Base-by-base conservation (phyloP, 2,888 invertebrate genomes). In the Chrysolina haemoptera region DNA sequence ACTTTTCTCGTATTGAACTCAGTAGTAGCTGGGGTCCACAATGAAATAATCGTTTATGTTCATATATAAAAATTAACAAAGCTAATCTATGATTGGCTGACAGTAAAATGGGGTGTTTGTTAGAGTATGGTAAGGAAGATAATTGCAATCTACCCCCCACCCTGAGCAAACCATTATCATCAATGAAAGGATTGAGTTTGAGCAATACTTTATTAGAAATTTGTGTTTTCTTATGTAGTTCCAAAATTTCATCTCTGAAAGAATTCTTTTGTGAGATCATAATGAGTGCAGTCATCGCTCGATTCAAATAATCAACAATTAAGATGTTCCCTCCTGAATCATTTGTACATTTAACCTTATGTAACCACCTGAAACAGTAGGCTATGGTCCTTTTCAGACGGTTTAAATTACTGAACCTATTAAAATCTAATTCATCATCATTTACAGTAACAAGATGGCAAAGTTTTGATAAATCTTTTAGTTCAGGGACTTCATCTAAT, bases 51-150 rank as follows among this genome's bases (percentile, higher is more conserved):
- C 22, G 8, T 27, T 59, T 55, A 69, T 76, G 73, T 65, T 73
- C 70, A 59, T 6, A 40, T 20, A 22, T 16, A 43, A 73, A 70
- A 14, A 71, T 16, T 27, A 75, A 41, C 40, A 9, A 41, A 43
- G 73, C 63, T 16, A 77, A 66, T 5, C 50, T 14, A 73, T 77
- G 73, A 18, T 73, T 73, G 41, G 66, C 41, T 18, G 35, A 22
- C 18, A 77, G 18, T 22, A 77, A 48, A 8, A 71, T 63, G 1
- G 75, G 73, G 35, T 75, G 75, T 66, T 75, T 75, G 40, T 75
- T 70, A n/a, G 62, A 41, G 73, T 70, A 77, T 11, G 14, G 12
- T 12, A 65, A 62, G 14, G 53, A 16, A 16, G 71, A 71, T 22
- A 63, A 46, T 22, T 72, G 68, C 22, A 72, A 71, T 41, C 68